Base-by-base conservation (phyloP, 2,888 invertebrate species). In the Horisme vitalbata region DNA sequence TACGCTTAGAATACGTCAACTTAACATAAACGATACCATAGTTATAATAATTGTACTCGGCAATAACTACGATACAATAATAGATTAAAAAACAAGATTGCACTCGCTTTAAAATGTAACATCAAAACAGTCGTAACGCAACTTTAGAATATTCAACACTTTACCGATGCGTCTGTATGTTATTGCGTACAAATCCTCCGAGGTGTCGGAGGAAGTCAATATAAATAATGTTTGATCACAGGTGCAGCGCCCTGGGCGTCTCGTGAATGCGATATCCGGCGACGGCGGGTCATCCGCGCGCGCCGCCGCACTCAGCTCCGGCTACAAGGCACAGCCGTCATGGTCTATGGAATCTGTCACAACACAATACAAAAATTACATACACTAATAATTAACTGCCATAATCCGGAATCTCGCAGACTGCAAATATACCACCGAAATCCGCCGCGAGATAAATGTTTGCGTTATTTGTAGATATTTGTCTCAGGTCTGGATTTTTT, bases 281-380 rank as follows among this genome's bases (percentile, higher is more conserved):
- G 35, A 52, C 41, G 24, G 33, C 61, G 35, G 59, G 21, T 60
- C 57, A 32, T 30, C 38, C 24, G 37, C 38, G 48, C 62, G 54
- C 58, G 35, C 53, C 39, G 20, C 30, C 61, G 36, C 59, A 18
- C 61, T 57, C 63, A 66, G 66, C 64, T 56, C 55, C 62, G 49
- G 61, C 63, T 63, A 61, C 68, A 59, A 66, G 71, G 75, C 85
- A 77, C 86, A 74, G 88, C 85, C 88, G 90, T 90, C 90, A 91
- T 82, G 90, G 90, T 70, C 90, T 75, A 73, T 91, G 90, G 82
- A 90, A 91, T 76, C 90, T 91, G 72, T 20, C 53, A 24, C 46
- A 57, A 36, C 30, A 46, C 44, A n/a, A n/a, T n/a, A n/a, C n/a
- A n/a, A n/a, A n/a, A n/a, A n/a, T n/a, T n/a, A n/a, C n/a, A n/a